Conservation (phyloP, 2,113 vertebrate species). For the Pteronura brasiliensis region DNA sequence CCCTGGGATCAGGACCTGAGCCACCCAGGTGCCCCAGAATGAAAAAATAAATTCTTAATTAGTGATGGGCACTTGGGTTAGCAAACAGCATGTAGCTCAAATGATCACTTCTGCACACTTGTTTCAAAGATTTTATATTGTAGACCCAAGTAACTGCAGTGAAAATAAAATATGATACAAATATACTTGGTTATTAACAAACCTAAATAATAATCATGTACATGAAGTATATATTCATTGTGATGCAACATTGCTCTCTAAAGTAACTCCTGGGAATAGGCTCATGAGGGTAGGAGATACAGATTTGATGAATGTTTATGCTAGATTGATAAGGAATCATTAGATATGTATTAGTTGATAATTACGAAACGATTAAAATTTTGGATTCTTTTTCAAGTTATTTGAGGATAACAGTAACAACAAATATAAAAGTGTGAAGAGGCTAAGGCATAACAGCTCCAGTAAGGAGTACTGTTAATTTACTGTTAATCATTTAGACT, state of each 20-base stretch:
- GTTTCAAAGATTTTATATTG: neutral
- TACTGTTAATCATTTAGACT: neutral
- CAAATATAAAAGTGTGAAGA: neutral
- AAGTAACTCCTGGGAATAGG: neutral
- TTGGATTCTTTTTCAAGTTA: neutral
- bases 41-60: neutral
- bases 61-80: neutral
- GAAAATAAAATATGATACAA: neutral
- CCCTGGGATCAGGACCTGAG: no score
- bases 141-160: neutral
- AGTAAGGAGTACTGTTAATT: neutral
- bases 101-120: neutral
- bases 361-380: neutral
- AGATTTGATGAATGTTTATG: neutral
- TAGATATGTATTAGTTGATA: neutral
- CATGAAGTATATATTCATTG: neutral
- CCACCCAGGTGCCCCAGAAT: neutral
- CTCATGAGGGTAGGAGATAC: neutral
- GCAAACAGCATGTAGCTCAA: neutral
- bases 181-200: neutral
- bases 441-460: neutral
- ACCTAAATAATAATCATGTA: neutral
- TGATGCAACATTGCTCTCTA: neutral
- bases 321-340: neutral
- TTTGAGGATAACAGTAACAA: neutral